Evolutionary conservation across 2,888 invertebrate species (phyloP).

Genomic region (Chymomyza caudatula): DNA sequence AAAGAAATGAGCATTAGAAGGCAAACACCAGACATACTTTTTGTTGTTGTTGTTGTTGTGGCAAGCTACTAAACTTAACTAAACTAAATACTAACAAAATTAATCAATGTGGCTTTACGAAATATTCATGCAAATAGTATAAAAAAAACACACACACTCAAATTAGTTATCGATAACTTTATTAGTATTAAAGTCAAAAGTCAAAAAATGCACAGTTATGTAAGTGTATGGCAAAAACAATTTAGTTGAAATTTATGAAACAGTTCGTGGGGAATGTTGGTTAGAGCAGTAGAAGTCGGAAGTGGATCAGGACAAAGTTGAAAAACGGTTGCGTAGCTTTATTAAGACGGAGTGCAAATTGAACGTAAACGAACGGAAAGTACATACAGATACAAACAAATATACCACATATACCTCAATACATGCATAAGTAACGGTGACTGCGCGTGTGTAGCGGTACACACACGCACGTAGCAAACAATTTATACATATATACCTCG

Average conservation of each 20-base stretch:
- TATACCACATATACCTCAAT: slow-evolving; percentile 72
- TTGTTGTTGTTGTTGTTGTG: slow-evolving; percentile 1
- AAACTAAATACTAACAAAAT: slow-evolving; percentile 39
- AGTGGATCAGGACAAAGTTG: neutral
- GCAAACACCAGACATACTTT: slow-evolving; percentile 47
- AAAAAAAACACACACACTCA: slow-evolving; percentile 14
- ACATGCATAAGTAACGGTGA: slow-evolving; percentile 62
- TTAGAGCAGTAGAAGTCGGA: slow-evolving; percentile 7
- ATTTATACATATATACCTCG: slow-evolving; percentile 59
- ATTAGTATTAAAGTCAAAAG: neutral
- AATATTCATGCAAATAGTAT: neutral
- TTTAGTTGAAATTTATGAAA: slow-evolving; percentile 63
- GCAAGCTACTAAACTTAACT: neutral
- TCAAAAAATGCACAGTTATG: neutral
- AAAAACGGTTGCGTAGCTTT: slow-evolving; percentile 48
- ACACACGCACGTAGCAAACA: slow-evolving; percentile 16
- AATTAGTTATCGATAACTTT: slow-evolving; percentile 14
- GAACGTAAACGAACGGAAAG: slow-evolving; percentile 50
- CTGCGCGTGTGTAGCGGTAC: slow-evolving; percentile 31
- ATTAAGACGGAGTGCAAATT: slow-evolving; percentile 41
- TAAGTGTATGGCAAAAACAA: slow-evolving; percentile 27
- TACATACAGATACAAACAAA: slow-evolving; percentile 64
- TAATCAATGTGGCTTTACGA: slow-evolving; percentile 69
- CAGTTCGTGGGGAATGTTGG: slow-evolving; percentile 46
- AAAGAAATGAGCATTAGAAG: slow-evolving; percentile 15